Conservation (phyloP, 1,140 invertebrate genomes). For the Dufourea novaeangliae region DNA sequence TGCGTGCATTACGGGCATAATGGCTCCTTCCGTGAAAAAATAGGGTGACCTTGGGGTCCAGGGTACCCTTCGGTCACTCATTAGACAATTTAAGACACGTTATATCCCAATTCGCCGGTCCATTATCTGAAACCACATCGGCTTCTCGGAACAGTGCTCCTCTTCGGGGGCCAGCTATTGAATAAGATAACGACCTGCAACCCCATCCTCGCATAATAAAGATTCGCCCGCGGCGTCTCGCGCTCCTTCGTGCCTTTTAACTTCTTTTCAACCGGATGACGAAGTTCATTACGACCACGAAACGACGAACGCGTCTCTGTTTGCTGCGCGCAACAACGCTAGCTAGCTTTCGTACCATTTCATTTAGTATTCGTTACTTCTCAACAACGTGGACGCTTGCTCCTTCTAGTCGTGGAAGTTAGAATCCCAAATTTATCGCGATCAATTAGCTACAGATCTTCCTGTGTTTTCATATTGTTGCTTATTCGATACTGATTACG, state of each 20-base stretch:
- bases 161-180: constrained; percentile 64
- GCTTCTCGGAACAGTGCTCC: constrained; percentile 72
- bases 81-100: constrained; percentile 81
- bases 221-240: constrained; percentile 61
- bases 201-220: constrained; percentile 70
- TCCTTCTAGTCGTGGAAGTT: no score
- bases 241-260: constrained; percentile 54
- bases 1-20: constrained; percentile 34
- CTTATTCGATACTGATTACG: no score
- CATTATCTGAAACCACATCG: constrained; percentile 75
- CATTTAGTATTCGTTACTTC: background rate
- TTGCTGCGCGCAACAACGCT: constrained; percentile 7
- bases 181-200: constrained; percentile 71
- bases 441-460: no score
- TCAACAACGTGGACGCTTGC: background rate
- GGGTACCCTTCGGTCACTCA: constrained; percentile 76
- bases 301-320: constrained; percentile 47
- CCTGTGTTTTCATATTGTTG: background rate
- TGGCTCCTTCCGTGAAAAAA: constrained; percentile 67
- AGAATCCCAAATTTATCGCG: no score
- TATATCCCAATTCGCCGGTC: constrained; percentile 78
- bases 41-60: constrained; percentile 66
- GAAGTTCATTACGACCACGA: constrained; percentile 59
- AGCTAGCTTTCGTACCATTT: constrained; percentile 5
- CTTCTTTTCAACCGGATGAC: constrained; percentile 63